Evolutionary conservation across 2,113 vertebrate species (phyloP), one percentile per base, ranked within the genome.

Genomic region (Plectropomus leopardus): DNA sequence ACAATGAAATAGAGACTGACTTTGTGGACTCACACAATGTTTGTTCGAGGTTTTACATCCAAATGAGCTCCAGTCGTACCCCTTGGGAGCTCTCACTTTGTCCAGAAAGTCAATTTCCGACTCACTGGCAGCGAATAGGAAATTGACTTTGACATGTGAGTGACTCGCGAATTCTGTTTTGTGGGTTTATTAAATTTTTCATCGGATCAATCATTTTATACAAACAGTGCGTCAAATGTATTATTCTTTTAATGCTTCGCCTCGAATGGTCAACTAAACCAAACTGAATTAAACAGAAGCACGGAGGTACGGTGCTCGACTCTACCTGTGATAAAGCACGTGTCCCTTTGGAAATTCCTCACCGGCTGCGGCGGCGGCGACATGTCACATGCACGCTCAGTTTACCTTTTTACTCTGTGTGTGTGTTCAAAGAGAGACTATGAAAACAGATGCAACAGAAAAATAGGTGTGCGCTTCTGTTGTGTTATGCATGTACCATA

Each of bases 1-100:
- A 88, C 21, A 84, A 70, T 82, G 75, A 90, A 85, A 85, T 70
- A 58, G 26, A 85, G 57, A 73, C 55, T 50, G 88, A 86, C 48
- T 76, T 83, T 88, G 76, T 83, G 79, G 69, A 70, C 45, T 83
- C 53, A 61, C 78, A 70, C 47, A 69, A 69, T 88, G 84, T 85
- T 88, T 91, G 86, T 86, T 85, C 30, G 76, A 80, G 84, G 89
- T 92, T 92, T 89, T 87, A 84, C 80, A 88, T 91, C 82, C 77
- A 89, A 90, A 74, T 85, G 84, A 90, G 88, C 72, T 84, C 23
- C 86, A 82, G 75, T 77, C 69, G 8, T 63, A 54, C 68, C 76
- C 78, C 72, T 72, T 26, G 2, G 78, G 80, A 80, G 78, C 71
- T 60, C 80, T 72, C 83, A 81, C 88, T 88, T 86, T 88, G 89